Conservation (phyloP, 2,888 invertebrate species). For the Gasteruption jaculator region DNA sequence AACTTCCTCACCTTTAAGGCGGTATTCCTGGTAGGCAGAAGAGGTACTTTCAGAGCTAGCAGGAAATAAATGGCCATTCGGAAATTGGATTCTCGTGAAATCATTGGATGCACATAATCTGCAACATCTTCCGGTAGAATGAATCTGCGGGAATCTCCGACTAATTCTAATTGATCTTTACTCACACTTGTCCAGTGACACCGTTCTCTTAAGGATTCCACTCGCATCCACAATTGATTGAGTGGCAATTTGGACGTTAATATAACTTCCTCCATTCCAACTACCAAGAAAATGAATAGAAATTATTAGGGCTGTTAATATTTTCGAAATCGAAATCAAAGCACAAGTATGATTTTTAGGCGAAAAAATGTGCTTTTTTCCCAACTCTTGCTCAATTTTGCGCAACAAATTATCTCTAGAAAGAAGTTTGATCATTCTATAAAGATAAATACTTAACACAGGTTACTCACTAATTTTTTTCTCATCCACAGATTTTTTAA, state of each 20-base stretch:
- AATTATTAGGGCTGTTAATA: constrained; percentile 3
- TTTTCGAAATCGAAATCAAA: not conserved
- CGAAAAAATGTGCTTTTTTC: no score
- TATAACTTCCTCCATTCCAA: constrained; percentile 62
- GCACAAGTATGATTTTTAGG: no score
- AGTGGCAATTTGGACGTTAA: constrained; percentile 64
- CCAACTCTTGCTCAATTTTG: no score
- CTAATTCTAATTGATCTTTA: constrained; percentile 49
- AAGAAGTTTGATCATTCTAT: constrained; percentile 1
- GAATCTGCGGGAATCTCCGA: constrained; percentile 64
- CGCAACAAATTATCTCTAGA: no score
- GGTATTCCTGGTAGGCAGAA: constrained; percentile 52
- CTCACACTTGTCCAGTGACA: constrained; percentile 65
- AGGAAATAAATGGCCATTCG: constrained; percentile 61
- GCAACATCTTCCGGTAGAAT: constrained; percentile 62
- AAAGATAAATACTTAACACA: constrained; percentile 7
- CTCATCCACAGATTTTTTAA: constrained; percentile 48
- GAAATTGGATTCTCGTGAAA: constrained; percentile 57
- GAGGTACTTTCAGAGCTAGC: constrained; percentile 58
- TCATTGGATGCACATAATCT: constrained; percentile 67
- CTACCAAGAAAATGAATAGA: constrained; percentile 42
- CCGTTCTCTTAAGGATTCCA: constrained; percentile 69
- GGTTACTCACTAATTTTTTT: constrained; percentile 48
- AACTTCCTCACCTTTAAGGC: constrained; percentile 30
- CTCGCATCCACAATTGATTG: constrained; percentile 70